phyloP scores from a whole-genome alignment of 1,140 invertebrate genomes.

The Hypsibius dujardini region DNA sequence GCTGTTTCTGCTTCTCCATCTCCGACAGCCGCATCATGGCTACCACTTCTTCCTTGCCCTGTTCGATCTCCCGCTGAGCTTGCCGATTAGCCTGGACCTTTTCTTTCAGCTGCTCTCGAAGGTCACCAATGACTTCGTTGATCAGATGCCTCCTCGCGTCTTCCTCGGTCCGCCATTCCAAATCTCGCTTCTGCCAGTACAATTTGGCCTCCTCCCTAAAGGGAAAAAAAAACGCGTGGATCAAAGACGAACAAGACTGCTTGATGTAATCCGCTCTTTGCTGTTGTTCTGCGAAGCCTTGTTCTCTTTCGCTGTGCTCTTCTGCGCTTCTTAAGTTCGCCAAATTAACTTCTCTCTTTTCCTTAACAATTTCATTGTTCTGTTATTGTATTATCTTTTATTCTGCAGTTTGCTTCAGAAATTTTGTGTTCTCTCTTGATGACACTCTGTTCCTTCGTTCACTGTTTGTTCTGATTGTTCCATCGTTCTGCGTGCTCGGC shows the following conservation, averaged over 20 bases:
- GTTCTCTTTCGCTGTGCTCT: background rate
- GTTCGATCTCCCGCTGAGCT: background rate
- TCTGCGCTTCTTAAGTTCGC: background rate
- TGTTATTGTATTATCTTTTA: too few relatives aligned
- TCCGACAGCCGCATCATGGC: background rate
- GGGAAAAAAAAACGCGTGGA: background rate
- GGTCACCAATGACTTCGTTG: slow-evolving; percentile 6
- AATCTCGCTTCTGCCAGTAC: slow-evolving; percentile 11
- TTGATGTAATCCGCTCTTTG: background rate
- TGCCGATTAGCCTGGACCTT: background rate
- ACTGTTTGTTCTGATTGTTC: too few relatives aligned
- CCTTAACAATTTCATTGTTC: too few relatives aligned
- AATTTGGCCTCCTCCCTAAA: slow-evolving; percentile 9
- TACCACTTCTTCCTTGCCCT: background rate
- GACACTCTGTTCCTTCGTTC: too few relatives aligned
- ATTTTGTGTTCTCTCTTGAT: too few relatives aligned
- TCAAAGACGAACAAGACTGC: background rate
- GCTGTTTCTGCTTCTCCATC: slow-evolving; percentile 13
- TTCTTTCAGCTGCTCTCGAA: background rate
- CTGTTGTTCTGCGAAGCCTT: background rate
- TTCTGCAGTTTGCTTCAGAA: too few relatives aligned
- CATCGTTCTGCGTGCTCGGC: too few relatives aligned
- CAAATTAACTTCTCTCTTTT: too few relatives aligned
- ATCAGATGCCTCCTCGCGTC: background rate
- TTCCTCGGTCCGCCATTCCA: slow-evolving; percentile 1